Conservation (phyloP, 2,113 vertebrate genomes). For the Ramphastos sulfuratus region DNA sequence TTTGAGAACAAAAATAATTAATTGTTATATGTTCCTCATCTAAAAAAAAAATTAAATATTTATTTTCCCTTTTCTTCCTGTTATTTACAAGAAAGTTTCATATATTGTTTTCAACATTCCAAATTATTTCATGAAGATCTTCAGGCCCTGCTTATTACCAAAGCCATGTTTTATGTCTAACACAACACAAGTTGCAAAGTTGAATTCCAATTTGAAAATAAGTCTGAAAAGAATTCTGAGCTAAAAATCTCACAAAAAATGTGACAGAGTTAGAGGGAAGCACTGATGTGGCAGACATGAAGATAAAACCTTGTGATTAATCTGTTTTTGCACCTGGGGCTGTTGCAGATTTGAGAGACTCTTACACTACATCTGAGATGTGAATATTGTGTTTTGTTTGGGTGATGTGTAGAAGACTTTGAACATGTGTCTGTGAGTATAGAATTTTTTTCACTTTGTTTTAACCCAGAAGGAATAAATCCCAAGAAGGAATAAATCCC, state of each 20-base stretch:
- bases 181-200: background rate
- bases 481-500: background rate
- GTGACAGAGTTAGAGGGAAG: background rate
- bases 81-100: background rate
- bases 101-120: background rate
- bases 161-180: background rate
- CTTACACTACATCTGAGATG: background rate
- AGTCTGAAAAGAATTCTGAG: background rate
- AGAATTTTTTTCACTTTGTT: background rate
- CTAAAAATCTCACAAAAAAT: background rate
- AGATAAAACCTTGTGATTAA: background rate
- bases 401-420: background rate
- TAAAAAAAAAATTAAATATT: too few species aligned
- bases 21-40: background rate
- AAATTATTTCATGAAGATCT: background rate
- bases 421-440: background rate
- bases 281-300: rapidly evolving
- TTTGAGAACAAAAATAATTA: background rate
- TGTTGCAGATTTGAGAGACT: rapidly evolving
- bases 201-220: background rate
- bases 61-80: background rate
- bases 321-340: background rate
- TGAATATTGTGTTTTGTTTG: background rate
- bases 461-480: background rate
- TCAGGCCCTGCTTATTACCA: background rate